Conservation (phyloP, 1,140 invertebrate genomes). For the Diplogasteroides magnus region DNA sequence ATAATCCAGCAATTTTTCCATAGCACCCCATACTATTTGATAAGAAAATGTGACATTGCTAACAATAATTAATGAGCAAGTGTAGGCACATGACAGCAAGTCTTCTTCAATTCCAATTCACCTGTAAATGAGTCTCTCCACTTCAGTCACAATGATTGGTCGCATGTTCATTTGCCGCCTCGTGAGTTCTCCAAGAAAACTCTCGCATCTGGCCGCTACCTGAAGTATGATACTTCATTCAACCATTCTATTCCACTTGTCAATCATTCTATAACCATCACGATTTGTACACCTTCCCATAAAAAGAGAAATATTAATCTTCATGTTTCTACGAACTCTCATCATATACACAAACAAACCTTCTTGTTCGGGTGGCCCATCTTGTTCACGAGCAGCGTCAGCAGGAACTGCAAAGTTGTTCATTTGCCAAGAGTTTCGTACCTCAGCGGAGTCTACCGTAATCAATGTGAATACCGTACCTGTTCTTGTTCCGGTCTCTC, state of each 20-base stretch:
- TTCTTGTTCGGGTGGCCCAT: slow-evolving; percentile 83
- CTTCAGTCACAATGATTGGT: slow-evolving; percentile 73
- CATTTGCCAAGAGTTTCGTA: neutral
- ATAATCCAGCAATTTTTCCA: neutral
- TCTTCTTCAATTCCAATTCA: too few relatives aligned
- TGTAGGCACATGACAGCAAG: too few relatives aligned
- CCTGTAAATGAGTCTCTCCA: slow-evolving; percentile 81
- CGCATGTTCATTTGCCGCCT: slow-evolving; percentile 86
- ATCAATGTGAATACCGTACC: too few relatives aligned
- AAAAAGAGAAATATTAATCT: neutral
- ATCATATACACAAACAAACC: slow-evolving; percentile 72
- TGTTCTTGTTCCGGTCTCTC: neutral
- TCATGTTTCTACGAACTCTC: neutral
- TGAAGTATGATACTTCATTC: too few relatives aligned
- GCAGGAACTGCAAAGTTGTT: slow-evolving; percentile 60
- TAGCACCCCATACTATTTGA: too few relatives aligned
- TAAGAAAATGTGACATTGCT: too few relatives aligned
- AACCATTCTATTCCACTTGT: too few relatives aligned
- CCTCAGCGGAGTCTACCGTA: neutral
- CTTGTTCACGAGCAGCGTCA: slow-evolving; percentile 83
- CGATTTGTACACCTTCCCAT: too few relatives aligned
- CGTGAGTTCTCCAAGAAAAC: slow-evolving; percentile 75
- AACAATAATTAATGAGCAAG: too few relatives aligned
- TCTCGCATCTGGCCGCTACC: slow-evolving; percentile 58
- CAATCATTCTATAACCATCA: too few relatives aligned